Base-by-base conservation (phyloP, 2,113 vertebrate species). In the Equus quagga region DNA sequence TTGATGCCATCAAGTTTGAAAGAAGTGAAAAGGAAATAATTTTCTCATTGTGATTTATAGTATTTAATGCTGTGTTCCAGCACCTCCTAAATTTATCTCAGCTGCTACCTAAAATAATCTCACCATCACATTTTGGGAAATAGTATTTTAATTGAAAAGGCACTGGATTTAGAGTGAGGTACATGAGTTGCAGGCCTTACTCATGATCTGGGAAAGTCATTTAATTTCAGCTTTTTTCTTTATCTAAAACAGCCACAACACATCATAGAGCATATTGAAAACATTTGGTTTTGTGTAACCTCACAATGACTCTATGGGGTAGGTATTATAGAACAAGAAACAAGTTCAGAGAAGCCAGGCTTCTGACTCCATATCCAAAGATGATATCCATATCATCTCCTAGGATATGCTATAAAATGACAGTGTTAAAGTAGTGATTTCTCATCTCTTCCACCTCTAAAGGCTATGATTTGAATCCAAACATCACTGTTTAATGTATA, bases 61-160 rank as follows among this genome's bases (percentile, higher is more conserved):
- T 84, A 75, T 84, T 93, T 92, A 89, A 89, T 82, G 31, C 2
- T 69, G 1, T 90, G 6, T 89, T 94, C 36, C 31, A 97, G 49
- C 5, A 94, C 60, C 28, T 79, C 8, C 46, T 89, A 82, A 88
- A 91, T 97, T 93, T 86, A 90, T 96, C 58, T 75, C 28, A 78
- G n/a, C 62, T 97, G 2, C 49, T 64, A 81, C 18, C 26, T 93
- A 91, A 96, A 97, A 95, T 95, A 21, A 91, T 94, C 60, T 95
- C 49, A 62, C 13, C 23, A 84, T n/a, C 51, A 85, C 49, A 92
- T 91, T 96, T 95, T 54, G 41, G 67, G 12, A 96, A 90, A 76
- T 46, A 85, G 51, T 88, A 56, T 69, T 96, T 95, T 91, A 80
- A 78, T 73, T 56, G 28, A 56, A 84, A 88, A 90, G 94, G 28